A percentile compares a stretch with the other conserved stretches of the same genome.
phyloP scores from a whole-genome alignment of 1,140 invertebrate genomes.

The Anastatus disparis region DNA sequence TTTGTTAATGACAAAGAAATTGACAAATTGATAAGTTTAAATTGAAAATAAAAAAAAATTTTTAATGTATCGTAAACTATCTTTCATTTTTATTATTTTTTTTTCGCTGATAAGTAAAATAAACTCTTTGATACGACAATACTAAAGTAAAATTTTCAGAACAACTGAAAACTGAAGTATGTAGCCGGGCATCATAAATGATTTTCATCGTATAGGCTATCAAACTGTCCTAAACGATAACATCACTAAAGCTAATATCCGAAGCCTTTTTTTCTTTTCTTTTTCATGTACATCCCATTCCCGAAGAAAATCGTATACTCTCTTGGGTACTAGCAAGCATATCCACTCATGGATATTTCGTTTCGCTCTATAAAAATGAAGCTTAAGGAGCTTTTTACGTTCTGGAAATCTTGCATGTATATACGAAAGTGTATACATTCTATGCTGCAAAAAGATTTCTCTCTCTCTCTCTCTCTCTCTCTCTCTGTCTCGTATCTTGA shows the following conservation, averaged over 20 bases:
- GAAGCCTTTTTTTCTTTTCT: neutral
- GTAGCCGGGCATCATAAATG: neutral
- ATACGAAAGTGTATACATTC: neutral
- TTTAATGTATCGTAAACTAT: no score
- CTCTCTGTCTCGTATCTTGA: neutral
- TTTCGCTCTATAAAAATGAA: slow-evolving; percentile 25
- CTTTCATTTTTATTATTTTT: no score
- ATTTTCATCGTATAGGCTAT: slow-evolving; percentile 4
- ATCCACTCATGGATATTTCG: slow-evolving; percentile 7
- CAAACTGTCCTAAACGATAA: neutral
- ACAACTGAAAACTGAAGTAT: no score
- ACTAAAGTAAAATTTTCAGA: no score
- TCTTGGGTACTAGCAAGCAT: neutral
- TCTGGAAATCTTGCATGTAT: neutral
- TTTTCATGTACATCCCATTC: neutral
- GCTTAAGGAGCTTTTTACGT: neutral
- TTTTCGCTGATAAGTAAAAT: no score
- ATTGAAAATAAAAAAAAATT: no score
- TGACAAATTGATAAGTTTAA: no score
- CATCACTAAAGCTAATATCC: neutral
- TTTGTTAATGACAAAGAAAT: no score
- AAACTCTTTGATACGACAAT: no score
- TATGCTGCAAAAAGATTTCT: slow-evolving; percentile 2
- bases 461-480: neutral
- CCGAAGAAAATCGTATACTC: neutral